Percentiles rank a stretch among this genome's conserved stretches.
These are phyloP conservation scores for Felis catus DNA, from an alignment of 2,113 vertebrate species.

Conservation along the genomic window F.catus_Fca126_mat1.0 CM031414.1:16952501-16953000, in stretches of 20 bases:
- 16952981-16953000: not conserved
- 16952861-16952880: not conserved
- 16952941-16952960: not conserved
- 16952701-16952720: slow-evolving; percentile 54
- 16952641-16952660: slow-evolving; percentile 58
- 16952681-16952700: slow-evolving; percentile 61
- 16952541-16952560: not conserved
- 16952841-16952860: not conserved
- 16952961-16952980: not conserved
- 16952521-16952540: not conserved
- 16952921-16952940: not conserved
- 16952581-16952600: not conserved
- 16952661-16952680: slow-evolving; percentile 31
- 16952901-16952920: not conserved
- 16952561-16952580: not conserved
- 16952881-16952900: not conserved
- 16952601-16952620: not conserved
- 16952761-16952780: slow-evolving; percentile 50
- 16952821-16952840: not conserved
- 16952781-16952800: slow-evolving; percentile 27
- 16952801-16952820: slow-evolving; percentile 18
- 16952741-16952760: slow-evolving; percentile 66
- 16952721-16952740: slow-evolving; percentile 67
- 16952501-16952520: not conserved
- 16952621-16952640: not conserved